Conservation (phyloP, 2,797 vertebrate genomes). For the Pseudotriccus pelzelni region DNA sequence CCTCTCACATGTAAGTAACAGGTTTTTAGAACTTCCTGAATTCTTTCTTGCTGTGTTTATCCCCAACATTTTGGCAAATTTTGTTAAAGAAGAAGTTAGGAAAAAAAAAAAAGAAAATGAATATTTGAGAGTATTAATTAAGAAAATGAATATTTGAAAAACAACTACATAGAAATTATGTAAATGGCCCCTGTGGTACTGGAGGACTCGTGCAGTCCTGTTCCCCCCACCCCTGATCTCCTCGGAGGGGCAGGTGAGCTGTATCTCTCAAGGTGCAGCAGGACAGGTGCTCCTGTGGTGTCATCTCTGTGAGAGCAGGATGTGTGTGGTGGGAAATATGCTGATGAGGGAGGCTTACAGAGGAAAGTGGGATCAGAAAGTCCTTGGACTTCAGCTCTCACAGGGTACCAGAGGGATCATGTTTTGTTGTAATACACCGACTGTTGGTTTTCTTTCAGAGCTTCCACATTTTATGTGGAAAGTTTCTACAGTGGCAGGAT, state of each 20-base stretch:
- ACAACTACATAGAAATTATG: neutral
- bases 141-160: neutral
- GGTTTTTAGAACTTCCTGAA: neutral
- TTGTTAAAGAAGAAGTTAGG: neutral
- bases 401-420: neutral
- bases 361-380: neutral
- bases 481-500: neutral
- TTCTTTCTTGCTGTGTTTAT: neutral
- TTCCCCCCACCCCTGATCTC: neutral
- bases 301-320: neutral
- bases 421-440: accelerated
- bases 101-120: neutral
- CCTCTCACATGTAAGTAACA: neutral
- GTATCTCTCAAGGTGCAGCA: neutral
- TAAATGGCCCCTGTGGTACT: neutral
- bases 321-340: neutral
- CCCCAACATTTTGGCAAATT: neutral
- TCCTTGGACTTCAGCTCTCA: neutral
- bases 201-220: neutral
- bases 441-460: neutral
- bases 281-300: neutral
- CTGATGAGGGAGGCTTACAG: neutral
- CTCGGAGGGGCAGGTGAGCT: neutral
- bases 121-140: neutral
- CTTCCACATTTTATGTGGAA: neutral